phyloP scores from a whole-genome alignment of 2,797 vertebrate genomes.

The Dromococcyx pavoninus region DNA sequence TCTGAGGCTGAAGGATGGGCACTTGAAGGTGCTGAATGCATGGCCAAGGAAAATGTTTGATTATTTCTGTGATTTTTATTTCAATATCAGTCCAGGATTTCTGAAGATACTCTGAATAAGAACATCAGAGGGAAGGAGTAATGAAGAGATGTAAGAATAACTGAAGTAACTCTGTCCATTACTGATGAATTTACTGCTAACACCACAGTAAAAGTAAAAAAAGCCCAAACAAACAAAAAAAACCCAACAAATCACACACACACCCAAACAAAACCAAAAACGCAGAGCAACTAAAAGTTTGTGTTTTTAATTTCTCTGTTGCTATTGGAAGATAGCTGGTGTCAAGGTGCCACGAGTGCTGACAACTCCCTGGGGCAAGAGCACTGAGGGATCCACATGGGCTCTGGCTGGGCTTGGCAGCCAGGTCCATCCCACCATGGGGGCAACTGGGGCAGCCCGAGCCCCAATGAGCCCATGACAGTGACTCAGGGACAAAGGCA shows the following conservation, averaged over 20 bases:
- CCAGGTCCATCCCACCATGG: background rate
- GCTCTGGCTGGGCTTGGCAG: background rate
- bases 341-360: background rate
- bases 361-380: fast-evolving
- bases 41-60: background rate
- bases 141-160: background rate
- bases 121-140: background rate
- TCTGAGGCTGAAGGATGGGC: background rate
- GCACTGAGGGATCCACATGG: fast-evolving
- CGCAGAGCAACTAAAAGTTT: background rate
- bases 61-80: background rate
- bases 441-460: background rate
- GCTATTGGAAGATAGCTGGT: background rate
- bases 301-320: background rate
- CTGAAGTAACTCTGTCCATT: background rate
- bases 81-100: background rate
- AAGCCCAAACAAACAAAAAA: background rate
- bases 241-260: no score
- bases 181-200: background rate
- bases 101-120: background rate
- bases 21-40: background rate
- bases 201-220: background rate
- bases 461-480: background rate
- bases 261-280: background rate
- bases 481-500: background rate